A percentile compares a stretch with the other conserved stretches of the same genome.
phyloP scores from a whole-genome alignment of 2,888 invertebrate genomes.

The Helobdella robusta region DNA sequence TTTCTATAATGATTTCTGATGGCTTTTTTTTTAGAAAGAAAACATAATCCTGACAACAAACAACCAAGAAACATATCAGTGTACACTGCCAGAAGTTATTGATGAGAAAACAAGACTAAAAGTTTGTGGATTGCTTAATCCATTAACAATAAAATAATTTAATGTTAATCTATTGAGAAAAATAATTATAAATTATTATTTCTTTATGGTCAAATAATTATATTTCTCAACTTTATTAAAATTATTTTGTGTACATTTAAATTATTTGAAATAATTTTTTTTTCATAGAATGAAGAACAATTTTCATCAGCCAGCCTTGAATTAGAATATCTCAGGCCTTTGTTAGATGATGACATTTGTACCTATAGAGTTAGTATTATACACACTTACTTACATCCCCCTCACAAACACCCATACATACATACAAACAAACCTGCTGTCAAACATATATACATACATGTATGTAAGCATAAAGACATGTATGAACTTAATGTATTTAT shows the following conservation, averaged over 20 bases:
- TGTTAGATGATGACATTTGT: slow-evolving; percentile 70
- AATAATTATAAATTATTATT: not conserved
- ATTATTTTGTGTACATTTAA: not conserved
- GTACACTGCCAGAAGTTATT: slow-evolving; percentile 63
- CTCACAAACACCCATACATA: too few species aligned
- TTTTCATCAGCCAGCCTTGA: slow-evolving; percentile 67
- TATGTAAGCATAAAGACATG: too few species aligned
- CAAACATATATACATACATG: too few species aligned
- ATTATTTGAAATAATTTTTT: not conserved
- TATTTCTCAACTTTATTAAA: not conserved
- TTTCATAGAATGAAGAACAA: slow-evolving; percentile 52
- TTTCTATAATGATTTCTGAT: too few species aligned
- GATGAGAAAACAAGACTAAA: slow-evolving; percentile 37
- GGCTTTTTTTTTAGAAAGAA: too few species aligned
- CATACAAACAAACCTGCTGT: too few species aligned
- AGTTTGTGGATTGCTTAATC: not conserved
- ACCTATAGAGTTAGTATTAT: slow-evolving; percentile 59
- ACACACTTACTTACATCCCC: too few species aligned
- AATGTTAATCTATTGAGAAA: not conserved
- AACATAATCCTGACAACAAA: slow-evolving; percentile 63
- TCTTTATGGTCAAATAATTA: too few species aligned
- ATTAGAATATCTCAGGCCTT: slow-evolving; percentile 64
- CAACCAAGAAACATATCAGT: slow-evolving; percentile 73
- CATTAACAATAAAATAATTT: not conserved
- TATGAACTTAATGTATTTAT: not conserved